These are phyloP conservation scores for Chelon auratus DNA, from an alignment of 2,797 vertebrate genomes.

Conservation along the genomic window DNA sequence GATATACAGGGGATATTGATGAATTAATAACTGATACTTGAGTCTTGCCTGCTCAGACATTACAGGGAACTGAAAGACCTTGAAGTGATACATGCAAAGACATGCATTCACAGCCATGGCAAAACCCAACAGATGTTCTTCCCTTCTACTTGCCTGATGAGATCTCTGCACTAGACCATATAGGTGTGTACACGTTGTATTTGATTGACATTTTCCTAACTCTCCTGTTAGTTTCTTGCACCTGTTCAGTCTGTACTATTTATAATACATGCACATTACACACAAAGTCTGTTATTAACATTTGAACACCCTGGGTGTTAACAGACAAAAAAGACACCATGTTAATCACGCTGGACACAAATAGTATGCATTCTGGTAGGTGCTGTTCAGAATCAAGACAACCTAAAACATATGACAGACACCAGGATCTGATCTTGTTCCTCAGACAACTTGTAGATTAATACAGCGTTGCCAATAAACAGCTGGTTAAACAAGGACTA, in stretches of 20 bases:
- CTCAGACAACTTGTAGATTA: no score
- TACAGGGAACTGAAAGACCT: slow-evolving; percentile 22
- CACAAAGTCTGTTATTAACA: not conserved
- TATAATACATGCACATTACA: not conserved
- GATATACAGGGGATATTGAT: slow-evolving; percentile 13
- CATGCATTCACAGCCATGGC: no score
- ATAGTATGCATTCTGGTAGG: no score
- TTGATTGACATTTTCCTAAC: not conserved
- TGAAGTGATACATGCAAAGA: slow-evolving; percentile 5
- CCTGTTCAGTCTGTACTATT: not conserved
- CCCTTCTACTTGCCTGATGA: not conserved
- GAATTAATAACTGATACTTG: slow-evolving; percentile 18
- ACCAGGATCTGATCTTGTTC: no score
- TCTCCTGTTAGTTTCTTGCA: not conserved
- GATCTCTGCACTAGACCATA: not conserved
- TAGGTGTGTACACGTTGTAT: not conserved
- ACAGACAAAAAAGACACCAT: no score
- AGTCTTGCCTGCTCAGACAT: not conserved
- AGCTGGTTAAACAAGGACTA: no score
- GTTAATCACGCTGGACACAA: no score
- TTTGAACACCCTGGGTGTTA: not conserved
- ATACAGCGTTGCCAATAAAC: no score
- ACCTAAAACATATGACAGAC: no score
- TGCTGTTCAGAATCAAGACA: no score
- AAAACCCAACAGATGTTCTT: no score